Conservation (phyloP, 1,140 invertebrate species). For the Drosophila funebris region DNA sequence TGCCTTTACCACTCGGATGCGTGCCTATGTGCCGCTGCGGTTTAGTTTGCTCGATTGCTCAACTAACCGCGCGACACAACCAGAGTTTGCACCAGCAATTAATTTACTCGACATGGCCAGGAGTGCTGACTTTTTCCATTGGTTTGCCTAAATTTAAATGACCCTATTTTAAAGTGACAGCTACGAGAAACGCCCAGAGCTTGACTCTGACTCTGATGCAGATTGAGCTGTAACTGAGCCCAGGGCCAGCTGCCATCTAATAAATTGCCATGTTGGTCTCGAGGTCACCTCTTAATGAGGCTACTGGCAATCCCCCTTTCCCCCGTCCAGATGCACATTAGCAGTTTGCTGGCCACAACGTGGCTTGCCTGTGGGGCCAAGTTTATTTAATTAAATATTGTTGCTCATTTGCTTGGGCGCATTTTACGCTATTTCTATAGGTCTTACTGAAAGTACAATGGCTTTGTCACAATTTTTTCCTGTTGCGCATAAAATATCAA, state of each 20-base stretch:
- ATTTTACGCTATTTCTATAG: not conserved
- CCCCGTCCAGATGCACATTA: conserved; percentile 30
- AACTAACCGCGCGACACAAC: conserved; percentile 62
- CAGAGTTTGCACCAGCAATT: conserved; percentile 50
- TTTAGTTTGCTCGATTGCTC: conserved; percentile 74
- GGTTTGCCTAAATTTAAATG: conserved; percentile 48
- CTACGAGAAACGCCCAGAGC: conserved; percentile 19
- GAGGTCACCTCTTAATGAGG: conserved; percentile 44
- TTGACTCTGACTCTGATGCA: conserved; percentile 14
- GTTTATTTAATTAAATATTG: conserved; percentile 65
- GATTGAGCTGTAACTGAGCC: conserved; percentile 44
- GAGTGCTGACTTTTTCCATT: conserved; percentile 31
- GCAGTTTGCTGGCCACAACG: not conserved
- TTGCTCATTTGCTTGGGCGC: conserved; percentile 52
- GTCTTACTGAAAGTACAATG: not conserved
- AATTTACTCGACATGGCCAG: conserved; percentile 48
- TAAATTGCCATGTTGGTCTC: conserved; percentile 25
- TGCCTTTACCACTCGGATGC: conserved; percentile 28
- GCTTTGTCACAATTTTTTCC: not conserved
- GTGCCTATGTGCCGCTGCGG: conserved; percentile 53
- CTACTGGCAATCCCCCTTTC: not conserved
- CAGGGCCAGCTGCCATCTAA: conserved; percentile 15
- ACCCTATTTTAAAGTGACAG: conserved; percentile 31
- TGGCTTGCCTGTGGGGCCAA: conserved; percentile 22
- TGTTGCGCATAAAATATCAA: no score